A percentile compares a stretch with the other conserved stretches of the same genome.
These are phyloP conservation scores for Andrena bicolor DNA, from an alignment of 2,888 invertebrate species.

Conservation along the genomic window DNA sequence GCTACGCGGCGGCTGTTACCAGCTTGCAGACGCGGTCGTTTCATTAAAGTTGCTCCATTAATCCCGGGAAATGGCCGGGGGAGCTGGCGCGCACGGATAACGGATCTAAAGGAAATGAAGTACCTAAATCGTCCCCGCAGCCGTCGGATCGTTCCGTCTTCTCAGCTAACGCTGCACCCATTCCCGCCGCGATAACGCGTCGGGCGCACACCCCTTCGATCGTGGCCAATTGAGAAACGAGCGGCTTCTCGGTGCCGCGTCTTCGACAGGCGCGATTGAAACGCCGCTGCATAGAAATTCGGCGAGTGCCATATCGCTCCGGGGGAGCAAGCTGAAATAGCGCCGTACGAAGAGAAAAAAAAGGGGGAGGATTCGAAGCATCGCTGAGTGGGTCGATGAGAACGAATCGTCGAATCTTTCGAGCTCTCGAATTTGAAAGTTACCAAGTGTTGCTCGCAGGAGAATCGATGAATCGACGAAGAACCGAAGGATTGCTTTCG, in stretches of 20 bases:
- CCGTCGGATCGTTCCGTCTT: constrained; percentile 31
- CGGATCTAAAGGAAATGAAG: constrained; percentile 42
- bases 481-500: constrained; percentile 8
- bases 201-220: not conserved
- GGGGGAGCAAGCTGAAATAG: not conserved
- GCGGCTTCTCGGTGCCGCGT: constrained; percentile 1
- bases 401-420: not conserved
- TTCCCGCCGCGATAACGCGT: constrained; percentile 9
- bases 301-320: constrained; percentile 27
- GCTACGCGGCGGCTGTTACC: constrained; percentile 19
- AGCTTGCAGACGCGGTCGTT: constrained; percentile 19
- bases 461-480: not conserved
- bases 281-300: not conserved
- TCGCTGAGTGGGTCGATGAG: constrained; percentile 8
- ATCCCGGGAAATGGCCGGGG: constrained; percentile 35
- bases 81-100: constrained; percentile 17
- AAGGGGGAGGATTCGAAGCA: not conserved
- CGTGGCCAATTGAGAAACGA: not conserved
- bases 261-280: constrained; percentile 4
- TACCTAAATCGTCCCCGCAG: constrained; percentile 18
- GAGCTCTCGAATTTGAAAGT: not conserved
- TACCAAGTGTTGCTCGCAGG: not conserved
- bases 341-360: not conserved
- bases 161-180: not conserved
- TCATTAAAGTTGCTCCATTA: constrained; percentile 59